Base-by-base conservation (phyloP, 2,888 invertebrate species). In the Cerceris rybyensis region DNA sequence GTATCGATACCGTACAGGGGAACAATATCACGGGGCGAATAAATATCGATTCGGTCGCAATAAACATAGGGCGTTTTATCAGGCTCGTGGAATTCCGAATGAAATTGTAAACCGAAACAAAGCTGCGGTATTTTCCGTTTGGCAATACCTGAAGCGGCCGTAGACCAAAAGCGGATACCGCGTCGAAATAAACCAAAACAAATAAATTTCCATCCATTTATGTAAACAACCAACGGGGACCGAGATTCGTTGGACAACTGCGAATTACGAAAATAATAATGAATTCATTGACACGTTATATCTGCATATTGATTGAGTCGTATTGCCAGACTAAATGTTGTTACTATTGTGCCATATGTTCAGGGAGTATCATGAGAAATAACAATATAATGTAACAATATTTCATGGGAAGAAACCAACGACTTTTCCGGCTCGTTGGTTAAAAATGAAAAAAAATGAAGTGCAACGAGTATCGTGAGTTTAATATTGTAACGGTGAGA, bases 31-130 rank as follows among this genome's bases (percentile, higher is more conserved):
- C n/a, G 7, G 14, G 7, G 52, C 11, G 78, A 70, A 67, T 67
- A 71, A 54, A 68, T 67, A 64, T 63, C 70, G 57, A 77, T 66
- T 77, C 67, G 78, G 43, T 66, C 66, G 71, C 71, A 77, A 77
- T 79, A 74, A 74, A 78, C 69, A 64, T 52, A 58, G 57, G 52
- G 58, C 57, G 61, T 74, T 73, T 66, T 74, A 74, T 63, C 74
- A 49, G 61, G 69, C 61, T 49, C 68, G 49, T 42, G 46, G 58
- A 39, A 13, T 28, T 41, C 16, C 66, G 70, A 80, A 80, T 79
- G 70, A 75, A 80, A 80, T 78, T 70, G 79, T 74, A 80, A 78
- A 80, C 65, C 79, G 79, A 74, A 80, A 78, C 79, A 67, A 78
- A 70, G 55, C 79, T 69, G 67, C 43, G 9, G 41, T 57, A 42